These are phyloP conservation scores for Gymnothorax javanicus DNA, from an alignment of 2,797 vertebrate genomes.

Conservation along the genomic window DNA sequence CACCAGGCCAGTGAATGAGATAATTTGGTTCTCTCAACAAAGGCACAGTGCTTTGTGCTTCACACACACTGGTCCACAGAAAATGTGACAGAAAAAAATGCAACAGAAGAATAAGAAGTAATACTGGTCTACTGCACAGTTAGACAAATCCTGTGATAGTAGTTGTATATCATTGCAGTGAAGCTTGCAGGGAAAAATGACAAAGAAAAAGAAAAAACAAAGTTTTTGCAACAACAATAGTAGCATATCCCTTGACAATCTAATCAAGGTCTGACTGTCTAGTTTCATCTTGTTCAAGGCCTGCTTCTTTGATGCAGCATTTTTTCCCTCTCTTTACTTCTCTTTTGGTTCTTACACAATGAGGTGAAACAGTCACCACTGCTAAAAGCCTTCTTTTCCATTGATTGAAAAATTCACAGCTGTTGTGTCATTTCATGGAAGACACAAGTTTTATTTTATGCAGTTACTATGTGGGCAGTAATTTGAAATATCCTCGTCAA, in stretches of 20 bases:
- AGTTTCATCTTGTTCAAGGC: slow-evolving; percentile 3
- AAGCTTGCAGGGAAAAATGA: neutral
- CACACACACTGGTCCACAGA: neutral
- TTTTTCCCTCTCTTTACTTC: neutral
- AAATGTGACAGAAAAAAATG: neutral
- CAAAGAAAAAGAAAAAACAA: neutral
- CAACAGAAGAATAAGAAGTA: neutral
- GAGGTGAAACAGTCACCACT: neutral
- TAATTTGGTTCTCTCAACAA: neutral
- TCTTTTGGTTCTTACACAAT: neutral
- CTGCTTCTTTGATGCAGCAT: neutral
- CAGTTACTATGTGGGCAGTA: too few relatives aligned
- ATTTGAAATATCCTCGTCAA: neutral
- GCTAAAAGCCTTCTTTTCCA: neutral
- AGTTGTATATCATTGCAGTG: neutral
- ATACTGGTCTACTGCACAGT: neutral
- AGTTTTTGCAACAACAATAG: neutral
- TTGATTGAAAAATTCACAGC: neutral
- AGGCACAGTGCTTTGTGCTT: neutral
- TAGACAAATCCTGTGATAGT: neutral
- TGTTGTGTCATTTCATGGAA: neutral
- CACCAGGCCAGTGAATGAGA: neutral
- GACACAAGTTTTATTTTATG: neutral
- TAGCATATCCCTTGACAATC: neutral
- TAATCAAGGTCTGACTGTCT: neutral